Percentiles rank a stretch among this genome's conserved stretches.
These are phyloP conservation scores for Argynnis bischoffii DNA, from an alignment of 2,888 invertebrate genomes.

Conservation along the genomic window DNA sequence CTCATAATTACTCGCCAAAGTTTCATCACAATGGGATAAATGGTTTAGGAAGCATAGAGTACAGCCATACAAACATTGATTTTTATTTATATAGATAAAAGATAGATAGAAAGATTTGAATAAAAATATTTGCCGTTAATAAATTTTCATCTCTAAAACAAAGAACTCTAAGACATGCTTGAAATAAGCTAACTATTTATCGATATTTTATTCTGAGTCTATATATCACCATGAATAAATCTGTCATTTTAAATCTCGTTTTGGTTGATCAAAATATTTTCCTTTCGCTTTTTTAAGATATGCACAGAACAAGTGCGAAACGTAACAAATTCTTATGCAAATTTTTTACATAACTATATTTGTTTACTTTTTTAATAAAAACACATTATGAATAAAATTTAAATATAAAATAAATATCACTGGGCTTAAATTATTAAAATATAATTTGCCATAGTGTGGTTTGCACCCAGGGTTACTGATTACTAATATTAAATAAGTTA, in stretches of 20 bases:
- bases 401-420: slow-evolving; percentile 20
- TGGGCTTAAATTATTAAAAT: background rate
- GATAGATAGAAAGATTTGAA: too few species aligned
- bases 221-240: background rate
- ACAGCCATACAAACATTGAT: too few species aligned
- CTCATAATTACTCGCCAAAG: too few species aligned
- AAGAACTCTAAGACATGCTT: background rate
- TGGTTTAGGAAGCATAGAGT: too few species aligned
- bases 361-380: slow-evolving; percentile 26
- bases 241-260: slow-evolving; percentile 1
- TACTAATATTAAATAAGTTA: background rate
- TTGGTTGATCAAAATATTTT: slow-evolving; percentile 8
- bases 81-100: too few species aligned
- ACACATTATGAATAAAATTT: slow-evolving; percentile 33
- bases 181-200: too few species aligned
- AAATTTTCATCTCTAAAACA: background rate
- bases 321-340: slow-evolving; percentile 38
- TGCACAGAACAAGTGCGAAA: slow-evolving; percentile 19
- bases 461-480: background rate
- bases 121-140: too few species aligned
- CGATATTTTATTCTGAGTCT: background rate
- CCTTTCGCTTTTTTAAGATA: slow-evolving; percentile 13
- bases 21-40: too few species aligned
- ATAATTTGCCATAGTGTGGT: background rate
- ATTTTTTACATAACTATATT: slow-evolving; percentile 31